phyloP scores from a whole-genome alignment of 2,888 invertebrate genomes.

The Drosophila mettleri region DNA sequence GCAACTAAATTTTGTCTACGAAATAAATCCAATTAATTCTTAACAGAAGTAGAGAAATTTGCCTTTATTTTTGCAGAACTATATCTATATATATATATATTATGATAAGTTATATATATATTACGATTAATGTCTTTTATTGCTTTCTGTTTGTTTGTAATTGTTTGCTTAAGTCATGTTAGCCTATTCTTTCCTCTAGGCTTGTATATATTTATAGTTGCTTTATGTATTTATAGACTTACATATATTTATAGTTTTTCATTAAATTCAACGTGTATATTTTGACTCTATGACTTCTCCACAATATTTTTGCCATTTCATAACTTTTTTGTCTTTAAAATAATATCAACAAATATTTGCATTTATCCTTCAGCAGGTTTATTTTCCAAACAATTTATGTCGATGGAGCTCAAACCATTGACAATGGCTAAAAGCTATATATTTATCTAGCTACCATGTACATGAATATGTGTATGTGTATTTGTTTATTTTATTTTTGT shows the following conservation, averaged over 20 bases:
- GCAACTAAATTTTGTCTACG: no score
- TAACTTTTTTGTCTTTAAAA: not conserved
- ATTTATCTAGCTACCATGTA: constrained; percentile 8
- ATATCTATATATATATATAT: no score
- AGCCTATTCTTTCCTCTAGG: no score
- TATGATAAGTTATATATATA: no score
- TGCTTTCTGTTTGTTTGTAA: no score
- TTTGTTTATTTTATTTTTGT: constrained; percentile 17
- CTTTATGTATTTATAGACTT: not conserved
- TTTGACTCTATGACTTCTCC: no score
- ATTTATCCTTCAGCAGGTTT: not conserved
- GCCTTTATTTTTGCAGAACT: no score
- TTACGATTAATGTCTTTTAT: no score
- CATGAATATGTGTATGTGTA: constrained; percentile 17
- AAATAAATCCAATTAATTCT: no score
- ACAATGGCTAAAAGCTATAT: constrained; percentile 7
- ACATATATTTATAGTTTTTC: not conserved
- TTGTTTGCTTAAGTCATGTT: no score
- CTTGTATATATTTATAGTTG: not conserved
- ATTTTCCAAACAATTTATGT: not conserved
- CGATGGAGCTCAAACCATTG: not conserved
- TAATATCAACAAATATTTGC: not conserved
- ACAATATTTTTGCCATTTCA: not conserved
- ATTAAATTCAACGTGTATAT: no score
- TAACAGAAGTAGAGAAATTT: no score